These are phyloP conservation scores for Apeltes quadracus DNA, from an alignment of 2,113 vertebrate genomes.

Conservation along the genomic window DNA sequence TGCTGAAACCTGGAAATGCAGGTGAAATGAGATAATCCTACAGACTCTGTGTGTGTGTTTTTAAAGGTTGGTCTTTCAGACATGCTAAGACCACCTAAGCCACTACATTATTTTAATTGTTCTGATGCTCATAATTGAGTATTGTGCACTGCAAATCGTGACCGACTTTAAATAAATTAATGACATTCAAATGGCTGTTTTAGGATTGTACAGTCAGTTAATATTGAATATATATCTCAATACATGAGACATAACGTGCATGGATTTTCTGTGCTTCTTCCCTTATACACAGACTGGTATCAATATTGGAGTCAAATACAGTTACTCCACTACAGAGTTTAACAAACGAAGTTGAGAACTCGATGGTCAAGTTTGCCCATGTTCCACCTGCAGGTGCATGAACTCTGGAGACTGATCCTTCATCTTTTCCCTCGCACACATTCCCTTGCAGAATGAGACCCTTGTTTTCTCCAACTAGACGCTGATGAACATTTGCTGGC, in stretches of 20 bases:
- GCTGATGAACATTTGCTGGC: constrained; percentile 14
- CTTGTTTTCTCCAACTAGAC: constrained; percentile 11
- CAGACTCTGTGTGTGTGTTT: not conserved
- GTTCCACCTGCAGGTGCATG: not conserved
- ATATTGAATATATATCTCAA: too few relatives aligned
- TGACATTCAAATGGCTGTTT: not conserved
- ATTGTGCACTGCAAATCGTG: constrained; percentile 1
- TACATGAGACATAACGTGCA: not conserved
- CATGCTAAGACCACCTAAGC: not conserved
- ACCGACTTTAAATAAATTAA: constrained; percentile 4
- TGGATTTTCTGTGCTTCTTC: not conserved
- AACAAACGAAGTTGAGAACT: not conserved
- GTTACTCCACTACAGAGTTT: not conserved
- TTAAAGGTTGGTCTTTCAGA: not conserved
- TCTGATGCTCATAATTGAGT: not conserved
- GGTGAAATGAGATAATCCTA: not conserved
- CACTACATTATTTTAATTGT: not conserved
- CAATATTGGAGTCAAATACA: not conserved
- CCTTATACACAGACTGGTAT: not conserved
- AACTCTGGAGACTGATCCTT: not conserved
- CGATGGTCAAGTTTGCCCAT: not conserved
- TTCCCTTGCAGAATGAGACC: constrained; percentile 18
- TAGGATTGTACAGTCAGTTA: not conserved
- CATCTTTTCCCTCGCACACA: constrained; percentile 5
- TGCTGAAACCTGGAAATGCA: not conserved